Evolutionary conservation across 2,113 vertebrate genomes (phyloP), one percentile per base, ranked within the genome.

Genomic region (Anser brachyrhynchus): DNA sequence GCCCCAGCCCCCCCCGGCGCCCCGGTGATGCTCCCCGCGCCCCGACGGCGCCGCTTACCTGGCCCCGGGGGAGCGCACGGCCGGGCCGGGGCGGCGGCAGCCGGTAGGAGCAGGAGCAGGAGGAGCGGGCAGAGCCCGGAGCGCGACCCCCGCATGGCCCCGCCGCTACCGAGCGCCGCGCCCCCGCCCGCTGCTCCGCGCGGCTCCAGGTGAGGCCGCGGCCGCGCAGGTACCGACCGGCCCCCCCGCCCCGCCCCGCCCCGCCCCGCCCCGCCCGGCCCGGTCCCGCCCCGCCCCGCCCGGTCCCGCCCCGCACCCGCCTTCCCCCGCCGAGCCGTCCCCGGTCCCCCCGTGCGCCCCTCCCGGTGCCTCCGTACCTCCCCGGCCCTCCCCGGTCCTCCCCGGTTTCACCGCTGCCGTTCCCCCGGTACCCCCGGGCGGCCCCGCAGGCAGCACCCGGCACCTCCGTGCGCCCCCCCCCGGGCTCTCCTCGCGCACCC

Each of bases 1-100:
- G 46, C 20, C 46, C 20, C 46, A 49, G 46, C 20, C 46, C 20
- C 46, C 20, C 6, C 20, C 46, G 46, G 49, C 58, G n/a, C 12
- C 58, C n/a, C 58, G 20, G 19, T 22, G n/a, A 61, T 61, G 58
- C 58, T 61, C 58, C 58, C 58, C 58, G 57, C 73, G 57, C 73
- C 69, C 84, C 87, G 91, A 93, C 84, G 84, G 74, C 33, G 64
- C 46, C 79, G 25, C 46, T 95, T 95, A 93, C 91, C 91, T 85
- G 75, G 83, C 78, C 74, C 94, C 69, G 64, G 79, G 46, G 57
- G 79, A 15, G 9, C 41, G 52, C 94, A 84, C 64, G 84, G 78
- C 23, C 51, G 78, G 31, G 41, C 28, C 23, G 37, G 21, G 23
- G 73, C 39, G 13, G n/a, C n/a, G 43, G 77, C n/a, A 49, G 46